phyloP scores from a whole-genome alignment of 2,797 vertebrate genomes.

The Sylvilagus floridanus region DNA sequence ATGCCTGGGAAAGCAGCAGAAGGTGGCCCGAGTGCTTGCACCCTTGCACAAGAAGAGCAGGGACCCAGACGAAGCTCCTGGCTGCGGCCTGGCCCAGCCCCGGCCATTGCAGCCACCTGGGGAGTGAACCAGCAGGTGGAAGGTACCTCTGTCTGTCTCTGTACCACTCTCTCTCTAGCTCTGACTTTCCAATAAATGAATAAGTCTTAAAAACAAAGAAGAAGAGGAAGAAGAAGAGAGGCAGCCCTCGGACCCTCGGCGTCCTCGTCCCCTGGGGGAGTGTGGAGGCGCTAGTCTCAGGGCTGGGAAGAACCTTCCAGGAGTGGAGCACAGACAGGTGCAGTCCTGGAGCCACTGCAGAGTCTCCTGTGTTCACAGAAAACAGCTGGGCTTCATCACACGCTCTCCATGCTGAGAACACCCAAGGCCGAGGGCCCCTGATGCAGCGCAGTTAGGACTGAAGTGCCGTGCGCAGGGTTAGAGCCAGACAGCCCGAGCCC shows the following conservation, averaged over 20 bases:
- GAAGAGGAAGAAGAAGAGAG: too few species aligned
- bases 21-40: too few species aligned
- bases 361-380: constrained; percentile 58
- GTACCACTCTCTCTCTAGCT: too few species aligned
- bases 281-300: not conserved
- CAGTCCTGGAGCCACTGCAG: constrained; percentile 56
- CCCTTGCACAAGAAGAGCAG: too few species aligned
- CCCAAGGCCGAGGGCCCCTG: constrained; percentile 46
- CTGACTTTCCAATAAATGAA: too few species aligned
- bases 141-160: too few species aligned
- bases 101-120: too few species aligned
- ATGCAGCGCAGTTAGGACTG: constrained; percentile 69
- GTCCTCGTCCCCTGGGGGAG: not conserved
- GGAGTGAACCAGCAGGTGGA: too few species aligned
- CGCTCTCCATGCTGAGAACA: constrained; percentile 64
- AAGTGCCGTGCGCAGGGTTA: constrained; percentile 34
- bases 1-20: too few species aligned
- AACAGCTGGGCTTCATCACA: constrained; percentile 54
- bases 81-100: too few species aligned
- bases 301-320: not conserved
- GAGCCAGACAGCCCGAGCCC: not conserved
- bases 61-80: too few species aligned
- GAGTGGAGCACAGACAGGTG: constrained; percentile 30
- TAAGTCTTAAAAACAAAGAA: too few species aligned
- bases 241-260: not conserved